Conservation (phyloP, 2,888 invertebrate species). For the Dicycla oo region DNA sequence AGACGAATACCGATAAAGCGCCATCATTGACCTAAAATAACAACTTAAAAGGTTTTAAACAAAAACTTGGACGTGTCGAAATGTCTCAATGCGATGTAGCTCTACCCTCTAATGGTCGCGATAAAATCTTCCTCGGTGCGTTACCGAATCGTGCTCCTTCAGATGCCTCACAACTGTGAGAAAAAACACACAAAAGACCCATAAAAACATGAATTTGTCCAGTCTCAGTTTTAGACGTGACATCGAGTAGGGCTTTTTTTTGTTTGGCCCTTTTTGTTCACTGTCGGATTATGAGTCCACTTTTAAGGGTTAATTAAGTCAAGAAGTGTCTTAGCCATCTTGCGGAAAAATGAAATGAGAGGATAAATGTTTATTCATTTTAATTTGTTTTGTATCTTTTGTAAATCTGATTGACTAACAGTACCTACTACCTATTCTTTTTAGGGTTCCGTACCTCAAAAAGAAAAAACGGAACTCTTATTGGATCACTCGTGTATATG, state of each 20-base stretch:
- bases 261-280: conserved; percentile 80
- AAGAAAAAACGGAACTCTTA: no score
- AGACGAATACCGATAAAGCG: conserved; percentile 69
- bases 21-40: conserved; percentile 82
- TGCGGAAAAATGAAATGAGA: conserved; percentile 77
- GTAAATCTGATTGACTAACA: conserved; percentile 4
- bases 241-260: conserved; percentile 83
- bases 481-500: no score
- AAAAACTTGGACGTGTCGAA: conserved; percentile 86
- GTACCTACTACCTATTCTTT: no score
- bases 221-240: conserved; percentile 85
- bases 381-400: conserved; percentile 54
- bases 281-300: conserved; percentile 81
- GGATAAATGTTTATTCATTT: conserved; percentile 55
- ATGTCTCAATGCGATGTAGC: conserved; percentile 83
- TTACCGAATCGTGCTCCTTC: conserved; percentile 88
- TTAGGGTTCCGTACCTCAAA: no score
- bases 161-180: conserved; percentile 87
- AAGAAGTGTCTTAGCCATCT: conserved; percentile 82
- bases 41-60: conserved; percentile 76
- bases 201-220: conserved; percentile 87
- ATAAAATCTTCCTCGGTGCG: conserved; percentile 87
- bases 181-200: conserved; percentile 87
- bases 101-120: conserved; percentile 85
- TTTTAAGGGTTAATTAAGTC: conserved; percentile 88